These are phyloP conservation scores for Scaptomyza pallida DNA, from an alignment of 1,140 invertebrate species.

Conservation along the genomic window DNA sequence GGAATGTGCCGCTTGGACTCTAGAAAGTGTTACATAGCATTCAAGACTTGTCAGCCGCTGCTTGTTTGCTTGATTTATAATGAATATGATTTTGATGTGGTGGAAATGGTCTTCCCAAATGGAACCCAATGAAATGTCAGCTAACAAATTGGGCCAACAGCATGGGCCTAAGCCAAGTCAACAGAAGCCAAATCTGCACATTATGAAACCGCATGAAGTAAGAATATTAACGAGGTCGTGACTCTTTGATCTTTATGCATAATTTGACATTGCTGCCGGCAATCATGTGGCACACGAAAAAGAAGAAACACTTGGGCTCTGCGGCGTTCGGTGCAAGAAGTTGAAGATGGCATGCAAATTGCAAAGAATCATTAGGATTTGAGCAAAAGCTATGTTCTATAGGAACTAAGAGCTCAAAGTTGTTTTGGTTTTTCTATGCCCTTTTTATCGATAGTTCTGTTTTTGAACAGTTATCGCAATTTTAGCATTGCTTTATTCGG, in stretches of 20 bases:
- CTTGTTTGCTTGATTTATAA: constrained; percentile 5
- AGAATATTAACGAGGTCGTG: constrained; percentile 16
- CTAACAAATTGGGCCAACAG: constrained; percentile 14
- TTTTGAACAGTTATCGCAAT: too few relatives aligned
- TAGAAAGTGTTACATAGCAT: constrained; percentile 60
- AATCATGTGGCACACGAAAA: constrained; percentile 4
- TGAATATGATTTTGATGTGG: constrained; percentile 31
- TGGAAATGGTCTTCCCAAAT: constrained; percentile 13
- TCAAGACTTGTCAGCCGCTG: neutral
- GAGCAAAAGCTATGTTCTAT: neutral
- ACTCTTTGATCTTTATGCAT: constrained; percentile 14
- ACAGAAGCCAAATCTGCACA: neutral
- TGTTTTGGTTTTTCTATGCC: too few relatives aligned
- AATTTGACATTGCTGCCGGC: constrained; percentile 4
- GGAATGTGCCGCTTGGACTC: constrained; percentile 44
- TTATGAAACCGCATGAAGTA: constrained; percentile 27
- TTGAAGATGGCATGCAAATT: neutral
- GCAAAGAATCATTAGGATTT: neutral
- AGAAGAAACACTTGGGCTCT: neutral
- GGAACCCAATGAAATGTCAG: constrained; percentile 2
- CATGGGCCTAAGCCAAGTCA: neutral
- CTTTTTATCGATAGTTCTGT: neutral
- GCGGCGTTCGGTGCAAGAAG: neutral
- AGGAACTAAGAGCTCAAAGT: neutral
- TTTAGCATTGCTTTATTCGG: neutral